Conservation (phyloP, 2,888 invertebrate species). For the Stratiomys singularior region DNA sequence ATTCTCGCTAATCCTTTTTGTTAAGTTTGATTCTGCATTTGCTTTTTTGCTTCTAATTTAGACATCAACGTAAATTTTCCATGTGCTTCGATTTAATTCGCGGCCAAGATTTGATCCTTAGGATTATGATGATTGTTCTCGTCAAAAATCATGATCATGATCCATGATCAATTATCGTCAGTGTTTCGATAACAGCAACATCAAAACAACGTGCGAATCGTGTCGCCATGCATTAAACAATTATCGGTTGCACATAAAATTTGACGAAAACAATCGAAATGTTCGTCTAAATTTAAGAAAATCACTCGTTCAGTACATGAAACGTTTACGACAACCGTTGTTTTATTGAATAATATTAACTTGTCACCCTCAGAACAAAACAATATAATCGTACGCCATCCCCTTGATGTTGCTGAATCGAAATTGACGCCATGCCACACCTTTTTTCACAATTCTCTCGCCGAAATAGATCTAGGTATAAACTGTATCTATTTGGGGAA, state of each 20-base stretch:
- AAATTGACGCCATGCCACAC: slow-evolving; percentile 41
- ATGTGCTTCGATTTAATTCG: not conserved
- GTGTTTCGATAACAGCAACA: not conserved
- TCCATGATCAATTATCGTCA: slow-evolving; percentile 37
- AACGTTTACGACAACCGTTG: slow-evolving; percentile 55
- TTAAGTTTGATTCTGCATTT: no score
- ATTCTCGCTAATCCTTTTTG: no score
- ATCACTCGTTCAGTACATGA: slow-evolving; percentile 62
- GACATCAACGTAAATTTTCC: slow-evolving; percentile 23
- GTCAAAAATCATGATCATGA: slow-evolving; percentile 16
- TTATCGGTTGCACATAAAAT: not conserved
- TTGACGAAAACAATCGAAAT: slow-evolving; percentile 7
- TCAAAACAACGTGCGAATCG: slow-evolving; percentile 8
- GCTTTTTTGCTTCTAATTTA: slow-evolving; percentile 7
- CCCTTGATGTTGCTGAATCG: not conserved
- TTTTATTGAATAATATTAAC: slow-evolving; percentile 8
- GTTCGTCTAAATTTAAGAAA: slow-evolving; percentile 49
- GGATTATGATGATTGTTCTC: not conserved
- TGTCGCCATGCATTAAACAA: slow-evolving; percentile 10
- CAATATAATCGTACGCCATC: not conserved
- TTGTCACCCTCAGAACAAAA: not conserved
- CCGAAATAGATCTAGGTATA: slow-evolving; percentile 20
- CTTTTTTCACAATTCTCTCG: slow-evolving; percentile 6
- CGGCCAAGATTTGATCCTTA: not conserved
- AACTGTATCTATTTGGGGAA: slow-evolving; percentile 6